These are phyloP conservation scores for Hanleya hanleyi DNA, from an alignment of 2,888 invertebrate species.

Conservation along the genomic window DNA sequence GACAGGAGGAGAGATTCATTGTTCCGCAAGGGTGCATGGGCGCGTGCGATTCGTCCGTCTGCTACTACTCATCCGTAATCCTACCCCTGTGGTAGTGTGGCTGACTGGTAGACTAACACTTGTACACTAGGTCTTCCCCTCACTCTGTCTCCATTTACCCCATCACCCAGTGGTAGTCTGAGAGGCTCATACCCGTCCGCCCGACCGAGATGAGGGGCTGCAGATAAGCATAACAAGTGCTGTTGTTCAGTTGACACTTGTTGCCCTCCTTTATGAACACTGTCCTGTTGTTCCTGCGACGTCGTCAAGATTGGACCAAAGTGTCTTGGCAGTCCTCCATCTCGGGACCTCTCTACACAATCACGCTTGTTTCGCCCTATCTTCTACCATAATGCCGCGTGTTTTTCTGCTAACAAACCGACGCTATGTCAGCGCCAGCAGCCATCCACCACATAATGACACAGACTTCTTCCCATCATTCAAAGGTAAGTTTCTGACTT, in stretches of 20 bases:
- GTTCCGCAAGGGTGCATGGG: slow-evolving; percentile 4
- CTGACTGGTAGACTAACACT: too few species aligned
- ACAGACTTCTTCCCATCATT: not conserved
- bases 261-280: too few species aligned
- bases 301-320: too few species aligned
- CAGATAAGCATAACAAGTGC: not conserved
- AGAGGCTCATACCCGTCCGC: not conserved
- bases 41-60: not conserved
- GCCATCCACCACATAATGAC: not conserved
- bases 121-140: too few species aligned
- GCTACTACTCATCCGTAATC: not conserved
- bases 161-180: too few species aligned
- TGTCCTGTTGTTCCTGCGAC: too few species aligned
- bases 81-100: slow-evolving; percentile 5
- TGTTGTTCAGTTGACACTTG: slow-evolving; percentile 2
- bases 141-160: too few species aligned
- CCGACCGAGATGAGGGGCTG: not conserved
- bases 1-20: not conserved
- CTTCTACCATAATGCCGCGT: slow-evolving; percentile 76
- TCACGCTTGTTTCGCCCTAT: not conserved
- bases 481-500: not conserved
- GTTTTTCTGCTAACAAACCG: slow-evolving; percentile 80
- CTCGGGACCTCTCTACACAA: not conserved
- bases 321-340: slow-evolving; percentile 1
- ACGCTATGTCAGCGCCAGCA: slow-evolving; percentile 72